Conservation (phyloP, 2,113 vertebrate species). For the Chelonoidis abingdonii region DNA sequence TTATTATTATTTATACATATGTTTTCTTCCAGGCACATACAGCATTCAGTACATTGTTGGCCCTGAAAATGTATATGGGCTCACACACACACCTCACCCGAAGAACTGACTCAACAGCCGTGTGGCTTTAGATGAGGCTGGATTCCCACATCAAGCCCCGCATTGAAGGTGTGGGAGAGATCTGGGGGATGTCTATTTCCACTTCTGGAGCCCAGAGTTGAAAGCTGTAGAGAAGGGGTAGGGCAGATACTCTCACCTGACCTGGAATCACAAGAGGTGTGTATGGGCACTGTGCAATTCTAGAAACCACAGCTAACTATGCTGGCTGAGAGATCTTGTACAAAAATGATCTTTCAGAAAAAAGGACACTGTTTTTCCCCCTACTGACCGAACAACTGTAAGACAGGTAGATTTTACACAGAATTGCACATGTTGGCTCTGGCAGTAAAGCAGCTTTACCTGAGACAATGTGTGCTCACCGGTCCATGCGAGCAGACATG, state of each 20-base stretch:
- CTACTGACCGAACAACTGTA: neutral
- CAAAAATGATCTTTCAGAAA: neutral
- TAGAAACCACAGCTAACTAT: neutral
- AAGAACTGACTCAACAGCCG: neutral
- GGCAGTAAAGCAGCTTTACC: neutral
- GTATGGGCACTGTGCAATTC: neutral
- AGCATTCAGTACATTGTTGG: too few relatives aligned
- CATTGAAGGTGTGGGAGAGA: neutral
- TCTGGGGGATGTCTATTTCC: neutral
- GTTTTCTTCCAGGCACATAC: neutral
- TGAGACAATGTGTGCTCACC: neutral
- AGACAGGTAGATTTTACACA: neutral
- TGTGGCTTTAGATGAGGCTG: neutral
- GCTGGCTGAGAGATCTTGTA: neutral
- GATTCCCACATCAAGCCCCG: rapidly evolving
- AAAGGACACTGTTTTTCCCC: rapidly evolving
- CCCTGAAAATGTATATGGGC: neutral
- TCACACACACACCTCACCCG: neutral
- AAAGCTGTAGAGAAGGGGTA: rapidly evolving
- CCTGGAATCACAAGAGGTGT: neutral
- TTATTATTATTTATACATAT: neutral
- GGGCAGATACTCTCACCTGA: neutral
- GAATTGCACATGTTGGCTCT: neutral
- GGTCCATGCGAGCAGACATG: neutral
- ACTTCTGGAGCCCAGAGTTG: rapidly evolving